Evolutionary conservation across 2,888 invertebrate genomes (phyloP).

Genomic region (Frankliniella intonsa): DNA sequence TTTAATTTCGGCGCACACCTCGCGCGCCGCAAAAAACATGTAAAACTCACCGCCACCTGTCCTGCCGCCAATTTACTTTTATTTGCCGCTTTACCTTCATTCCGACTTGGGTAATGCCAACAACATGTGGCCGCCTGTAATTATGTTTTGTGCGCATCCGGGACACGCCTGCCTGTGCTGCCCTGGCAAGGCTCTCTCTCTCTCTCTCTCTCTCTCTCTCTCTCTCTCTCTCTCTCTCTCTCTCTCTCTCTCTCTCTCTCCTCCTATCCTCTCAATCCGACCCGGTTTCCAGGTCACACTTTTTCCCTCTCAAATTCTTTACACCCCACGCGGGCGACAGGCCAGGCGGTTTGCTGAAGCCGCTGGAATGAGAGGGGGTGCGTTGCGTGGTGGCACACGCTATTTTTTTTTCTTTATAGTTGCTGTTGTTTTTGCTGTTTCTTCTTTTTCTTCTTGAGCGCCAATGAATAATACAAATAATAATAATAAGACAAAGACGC

Average conservation of each 20-base stretch:
- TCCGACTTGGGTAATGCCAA: too few species aligned
- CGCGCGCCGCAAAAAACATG: too few species aligned
- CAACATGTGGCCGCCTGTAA: not conserved
- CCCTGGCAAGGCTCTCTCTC: not conserved
- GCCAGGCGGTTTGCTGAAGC: not conserved
- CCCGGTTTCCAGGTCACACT: too few species aligned
- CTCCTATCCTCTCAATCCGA: too few species aligned
- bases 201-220: not conserved
- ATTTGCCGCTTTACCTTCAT: too few species aligned
- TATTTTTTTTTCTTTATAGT: too few species aligned
- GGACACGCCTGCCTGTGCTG: not conserved
- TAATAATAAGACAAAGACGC: not conserved
- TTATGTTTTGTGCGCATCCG: slow-evolving; percentile 13
- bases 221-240: not conserved
- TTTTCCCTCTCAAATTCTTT: too few species aligned
- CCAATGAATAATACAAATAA: not conserved
- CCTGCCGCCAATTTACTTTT: too few species aligned
- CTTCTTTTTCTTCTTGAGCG: not conserved
- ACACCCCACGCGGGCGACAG: not conserved
- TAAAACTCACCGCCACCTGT: too few species aligned
- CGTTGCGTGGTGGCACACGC: not conserved
- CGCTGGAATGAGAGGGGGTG: not conserved
- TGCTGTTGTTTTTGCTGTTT: too few species aligned
- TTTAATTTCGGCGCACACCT: too few species aligned
- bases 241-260: too few species aligned